Base-by-base conservation (phyloP, 2,888 invertebrate genomes). In the Poecilus cupreus region DNA sequence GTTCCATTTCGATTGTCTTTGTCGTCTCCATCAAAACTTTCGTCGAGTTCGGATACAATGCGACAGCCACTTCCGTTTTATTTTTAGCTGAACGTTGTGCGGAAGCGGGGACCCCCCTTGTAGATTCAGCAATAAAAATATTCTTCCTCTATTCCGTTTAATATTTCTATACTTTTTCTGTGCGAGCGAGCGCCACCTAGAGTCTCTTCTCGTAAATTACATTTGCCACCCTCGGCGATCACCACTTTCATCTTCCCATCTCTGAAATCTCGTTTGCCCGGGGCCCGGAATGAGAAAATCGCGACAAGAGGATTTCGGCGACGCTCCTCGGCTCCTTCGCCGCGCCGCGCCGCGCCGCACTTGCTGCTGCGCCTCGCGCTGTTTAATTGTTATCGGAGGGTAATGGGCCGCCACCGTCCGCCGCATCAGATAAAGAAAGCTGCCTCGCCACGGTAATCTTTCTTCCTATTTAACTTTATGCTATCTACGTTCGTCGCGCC, bases 1-100 rank as follows among this genome's bases (percentile, higher is more conserved):
- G 78, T 80, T 82, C 82, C 80, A 80, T 82, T 82, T 57, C 82
- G 82, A 82, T 84, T 84, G 83, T 84, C 83, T 83, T 64, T 81
- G 81, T 81, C 81, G 75, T 81, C 74, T 80, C 74, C 81, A 81
- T 81, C 81, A 81, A 74, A 81, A 81, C 81, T 81, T 81, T 81
- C 64, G 72, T 54, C 49, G 70, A 68, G 68, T 80, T 80, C 80
- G 57, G 80, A 80, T 80, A 80, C 80, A 80, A 72, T 80, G 72
- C 80, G 80, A 80, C 80, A 80, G 72, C 72, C 81, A 81, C 75
- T 81, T 81, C 74, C 75, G 80, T 74, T 80, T 80, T 80, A 74
- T 80, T 80, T 80, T 74, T 24, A 72, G 39, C 46, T 24, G 46
- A 43, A 43, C 26, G 43, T 43, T 32, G 32, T 8, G 2, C 54